Evolutionary conservation across 2,113 vertebrate genomes (phyloP), one percentile per base, ranked within the genome.

Genomic region (Xenus cinereus): DNA sequence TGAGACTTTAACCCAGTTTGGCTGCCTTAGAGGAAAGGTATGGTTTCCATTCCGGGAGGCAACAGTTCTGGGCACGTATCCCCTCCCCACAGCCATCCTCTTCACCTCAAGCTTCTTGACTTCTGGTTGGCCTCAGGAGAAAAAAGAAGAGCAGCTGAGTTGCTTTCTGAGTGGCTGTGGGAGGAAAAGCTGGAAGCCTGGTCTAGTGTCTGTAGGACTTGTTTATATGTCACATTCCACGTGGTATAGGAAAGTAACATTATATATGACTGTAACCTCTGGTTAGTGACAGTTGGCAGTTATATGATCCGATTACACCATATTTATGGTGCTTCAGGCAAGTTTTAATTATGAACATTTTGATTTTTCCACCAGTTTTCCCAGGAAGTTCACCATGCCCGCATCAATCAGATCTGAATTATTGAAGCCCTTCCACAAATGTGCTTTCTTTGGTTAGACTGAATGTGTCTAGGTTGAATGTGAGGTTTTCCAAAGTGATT

Each of bases 281-380:
- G 56, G 56, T 80, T 91, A 68, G 76, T 80, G 75, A 82, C 30
- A 46, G 72, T 71, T 94, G 83, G 79, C 82, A 93, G 59, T 74
- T 90, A 21, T 10, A 50, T 83, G 41, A 39, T 79, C 75, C 7
- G 7, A 63, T 71, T 92, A 26, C 51, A 59, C 64, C 63, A 72
- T 75, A 72, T 69, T 92, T 94, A 56, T 81, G 23, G 64, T 96
- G 72, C 48, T 37, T 94, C 41, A 41, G 39, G 35, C 56, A 90
- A 80, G 63, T 43, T 54, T 57, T 67, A 90, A 90, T 76, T 83
- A 74, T 27, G 32, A 83, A 59, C 60, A 64, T 93, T 87, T 76
- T 82, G 57, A 53, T 94, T 94, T 96, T 95, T 93, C 92, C 46
- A 77, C 45, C 56, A 51, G 32, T 85, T 87, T 90, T 91, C 89